Evolutionary conservation across 2,888 invertebrate species (phyloP).

Genomic region (Imbricaverruca yamaguchii): DNA sequence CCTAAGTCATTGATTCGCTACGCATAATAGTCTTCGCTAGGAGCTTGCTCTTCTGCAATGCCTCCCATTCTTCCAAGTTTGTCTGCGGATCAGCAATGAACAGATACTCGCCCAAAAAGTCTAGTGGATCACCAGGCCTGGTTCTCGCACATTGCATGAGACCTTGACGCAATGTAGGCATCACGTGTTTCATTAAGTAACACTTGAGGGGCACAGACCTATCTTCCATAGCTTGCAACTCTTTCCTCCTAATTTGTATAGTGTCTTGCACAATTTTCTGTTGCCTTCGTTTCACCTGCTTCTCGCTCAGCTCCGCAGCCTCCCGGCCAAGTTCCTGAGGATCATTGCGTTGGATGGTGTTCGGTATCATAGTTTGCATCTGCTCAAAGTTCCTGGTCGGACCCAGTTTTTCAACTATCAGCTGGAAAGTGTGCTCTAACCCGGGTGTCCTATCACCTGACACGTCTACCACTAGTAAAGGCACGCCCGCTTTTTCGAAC

Average conservation of each 20-base stretch:
- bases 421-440: constrained; percentile 52
- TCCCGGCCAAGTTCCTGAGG: background rate
- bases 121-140: background rate
- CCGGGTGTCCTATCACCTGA: constrained; percentile 48
- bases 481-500: constrained; percentile 65
- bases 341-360: background rate
- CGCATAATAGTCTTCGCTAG: too few relatives aligned
- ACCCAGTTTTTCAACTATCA: constrained; percentile 53
- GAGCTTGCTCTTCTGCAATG: too few relatives aligned
- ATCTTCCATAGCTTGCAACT: background rate
- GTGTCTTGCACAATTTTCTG: background rate
- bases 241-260: background rate
- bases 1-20: too few relatives aligned
- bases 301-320: background rate
- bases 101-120: background rate
- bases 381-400: constrained; percentile 52
- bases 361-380: background rate
- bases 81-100: background rate
- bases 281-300: background rate
- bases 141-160: background rate
- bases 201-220: background rate
- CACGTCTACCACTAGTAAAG: constrained; percentile 50
- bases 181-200: background rate
- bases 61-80: background rate
- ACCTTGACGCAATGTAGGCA: background rate